Percentiles rank a stretch among this genome's conserved stretches.
Conservation (phyloP, 2,113 vertebrate genomes). For the Ptilonorhynchus violaceus region DNA sequence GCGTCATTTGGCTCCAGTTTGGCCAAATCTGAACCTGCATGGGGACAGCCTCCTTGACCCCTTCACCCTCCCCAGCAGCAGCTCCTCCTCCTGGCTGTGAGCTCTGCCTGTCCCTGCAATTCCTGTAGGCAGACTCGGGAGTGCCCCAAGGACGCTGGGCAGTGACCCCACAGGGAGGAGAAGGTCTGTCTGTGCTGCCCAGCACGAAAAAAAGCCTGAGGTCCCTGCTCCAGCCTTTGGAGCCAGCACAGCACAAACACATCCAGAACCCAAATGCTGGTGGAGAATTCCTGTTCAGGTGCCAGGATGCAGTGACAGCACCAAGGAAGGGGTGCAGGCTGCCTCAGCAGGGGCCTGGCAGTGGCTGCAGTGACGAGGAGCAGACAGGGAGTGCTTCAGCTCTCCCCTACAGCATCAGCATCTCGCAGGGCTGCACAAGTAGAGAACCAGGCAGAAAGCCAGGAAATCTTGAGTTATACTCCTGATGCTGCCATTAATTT, state of each 20-base stretch:
- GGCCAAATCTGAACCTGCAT: background rate
- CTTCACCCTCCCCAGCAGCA: background rate
- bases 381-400: background rate
- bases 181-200: background rate
- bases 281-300: background rate
- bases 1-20: background rate
- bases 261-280: background rate
- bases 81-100: background rate
- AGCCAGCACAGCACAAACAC: background rate
- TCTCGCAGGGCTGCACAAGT: background rate
- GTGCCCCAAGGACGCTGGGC: background rate
- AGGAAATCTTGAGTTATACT: conserved; percentile 50
- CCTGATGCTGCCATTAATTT: conserved; percentile 59
- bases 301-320: background rate
- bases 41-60: background rate
- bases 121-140: background rate
- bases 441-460: background rate
- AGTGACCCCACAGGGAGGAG: fast-evolving
- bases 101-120: background rate
- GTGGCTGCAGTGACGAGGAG: background rate
- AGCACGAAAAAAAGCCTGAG: background rate
- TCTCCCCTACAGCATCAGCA: background rate
- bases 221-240: background rate
- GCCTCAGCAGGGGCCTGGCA: background rate
- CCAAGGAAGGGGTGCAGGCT: background rate